Evolutionary conservation across 2,113 vertebrate species (phyloP), one percentile per base, ranked within the genome.

Genomic region (Oxyruncus cristatus): DNA sequence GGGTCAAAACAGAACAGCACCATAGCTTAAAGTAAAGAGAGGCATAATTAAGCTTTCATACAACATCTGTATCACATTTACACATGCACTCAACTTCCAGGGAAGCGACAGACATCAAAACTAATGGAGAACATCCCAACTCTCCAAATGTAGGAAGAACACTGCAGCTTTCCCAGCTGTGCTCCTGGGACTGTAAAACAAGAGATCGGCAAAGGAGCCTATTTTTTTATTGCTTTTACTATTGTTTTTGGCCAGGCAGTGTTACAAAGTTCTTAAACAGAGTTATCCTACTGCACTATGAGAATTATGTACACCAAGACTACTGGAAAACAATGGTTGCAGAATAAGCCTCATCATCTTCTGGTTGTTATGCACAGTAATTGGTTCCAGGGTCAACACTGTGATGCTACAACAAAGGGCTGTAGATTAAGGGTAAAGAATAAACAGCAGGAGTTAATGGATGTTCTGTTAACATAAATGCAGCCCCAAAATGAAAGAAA

Each of bases 51-150:
- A 85, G 78, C 90, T 93, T 91, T 77, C 67, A 81, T 84, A 82
- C 65, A 85, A 95, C 96, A 97, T 97, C 96, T 97, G 95, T 65
- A 83, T 90, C 65, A 87, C 93, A 96, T 97, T 94, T 95, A 88
- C 95, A 94, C 93, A 93, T 85, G 37, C 41, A 14, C 61, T 94
- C 82, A 66, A 66, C 72, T 95, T 95, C 72, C 88, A 96, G 77
- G 50, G 93, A 95, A 86, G 44, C 65, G 16, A 93, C 61, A 91
- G 61, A 95, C 81, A 88, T 97, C 76, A 97, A 92, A 95, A 95
- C 87, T 93, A 95, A 95, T 96, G 83, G 85, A 84, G 96, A 97
- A 94, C 95, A 96, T 88, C 95, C 90, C 49, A 0, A 75, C 47
- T 59, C 88, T 47, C 47, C 22, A 13, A 91, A 86, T 3, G 80